Conservation (phyloP, 2,113 vertebrate genomes). For the Otocyon megalotis region DNA sequence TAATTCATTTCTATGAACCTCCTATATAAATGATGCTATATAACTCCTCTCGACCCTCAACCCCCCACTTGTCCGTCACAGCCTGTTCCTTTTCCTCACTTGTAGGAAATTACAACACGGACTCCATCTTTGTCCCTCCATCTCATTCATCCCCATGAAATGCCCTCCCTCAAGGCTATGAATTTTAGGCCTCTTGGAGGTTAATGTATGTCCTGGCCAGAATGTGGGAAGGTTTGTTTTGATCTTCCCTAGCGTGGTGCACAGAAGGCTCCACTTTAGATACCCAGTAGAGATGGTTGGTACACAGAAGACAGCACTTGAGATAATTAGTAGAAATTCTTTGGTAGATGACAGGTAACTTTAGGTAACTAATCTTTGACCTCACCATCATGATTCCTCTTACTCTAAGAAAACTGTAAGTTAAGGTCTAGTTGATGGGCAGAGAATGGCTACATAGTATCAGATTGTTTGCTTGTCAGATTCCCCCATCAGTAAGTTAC, state of each 20-base stretch:
- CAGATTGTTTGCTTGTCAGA: background rate
- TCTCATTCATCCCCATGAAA: background rate
- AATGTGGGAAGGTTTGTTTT: background rate
- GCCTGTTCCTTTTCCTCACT: too few species aligned
- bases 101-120: background rate
- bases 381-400: background rate
- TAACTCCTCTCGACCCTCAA: background rate
- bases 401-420: background rate
- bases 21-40: background rate
- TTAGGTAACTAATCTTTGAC: background rate
- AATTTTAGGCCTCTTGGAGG: background rate
- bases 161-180: background rate
- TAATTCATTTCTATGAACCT: background rate
- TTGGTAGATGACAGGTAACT: background rate
- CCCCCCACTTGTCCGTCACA: background rate
- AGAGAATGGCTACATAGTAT: background rate
- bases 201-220: background rate
- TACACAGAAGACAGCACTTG: background rate
- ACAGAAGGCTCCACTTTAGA: background rate
- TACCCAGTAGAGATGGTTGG: background rate
- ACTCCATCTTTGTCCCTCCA: background rate
- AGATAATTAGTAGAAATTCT: background rate
- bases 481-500: background rate
- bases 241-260: background rate
- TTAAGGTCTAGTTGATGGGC: background rate